Conservation (phyloP, 2,888 invertebrate genomes). For the Drosophila mulleri region DNA sequence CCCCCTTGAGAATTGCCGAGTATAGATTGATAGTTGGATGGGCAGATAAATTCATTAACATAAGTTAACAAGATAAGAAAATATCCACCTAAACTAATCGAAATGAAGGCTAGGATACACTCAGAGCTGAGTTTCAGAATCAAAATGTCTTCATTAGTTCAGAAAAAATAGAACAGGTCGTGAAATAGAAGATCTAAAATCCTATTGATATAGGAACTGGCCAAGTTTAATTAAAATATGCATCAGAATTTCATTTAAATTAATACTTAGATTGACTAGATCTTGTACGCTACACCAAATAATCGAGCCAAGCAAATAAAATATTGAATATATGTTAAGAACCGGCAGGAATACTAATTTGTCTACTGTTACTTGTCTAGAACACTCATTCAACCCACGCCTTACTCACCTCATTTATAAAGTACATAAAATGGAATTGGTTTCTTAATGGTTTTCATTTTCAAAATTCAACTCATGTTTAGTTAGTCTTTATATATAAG, state of each 20-base stretch:
- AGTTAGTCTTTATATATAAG: not conserved
- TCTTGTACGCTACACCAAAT: not conserved
- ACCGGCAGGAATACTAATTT: not conserved
- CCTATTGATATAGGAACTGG: not conserved
- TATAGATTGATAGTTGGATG: too few species aligned
- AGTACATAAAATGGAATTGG: conserved; percentile 3
- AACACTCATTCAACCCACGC: not conserved
- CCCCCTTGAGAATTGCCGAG: too few species aligned
- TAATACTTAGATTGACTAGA: not conserved
- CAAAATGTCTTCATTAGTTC: too few species aligned
- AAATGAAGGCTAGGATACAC: not conserved
- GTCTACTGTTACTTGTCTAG: not conserved
- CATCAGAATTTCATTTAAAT: not conserved
- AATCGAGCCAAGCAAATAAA: not conserved
- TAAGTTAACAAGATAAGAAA: too few species aligned
- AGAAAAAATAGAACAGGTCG: not conserved
- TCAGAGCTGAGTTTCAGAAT: not conserved
- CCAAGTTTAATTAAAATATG: not conserved
- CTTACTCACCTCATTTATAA: not conserved
- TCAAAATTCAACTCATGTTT: not conserved
- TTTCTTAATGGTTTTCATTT: conserved; percentile 6
- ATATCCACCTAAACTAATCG: too few species aligned
- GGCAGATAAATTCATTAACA: too few species aligned
- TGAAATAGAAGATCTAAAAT: too few species aligned
- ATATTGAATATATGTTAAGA: not conserved